A percentile compares a stretch with the other conserved stretches of the same genome.
Evolutionary conservation across 1,140 invertebrate genomes (phyloP).

Genomic region (Archivesica marissinica): DNA sequence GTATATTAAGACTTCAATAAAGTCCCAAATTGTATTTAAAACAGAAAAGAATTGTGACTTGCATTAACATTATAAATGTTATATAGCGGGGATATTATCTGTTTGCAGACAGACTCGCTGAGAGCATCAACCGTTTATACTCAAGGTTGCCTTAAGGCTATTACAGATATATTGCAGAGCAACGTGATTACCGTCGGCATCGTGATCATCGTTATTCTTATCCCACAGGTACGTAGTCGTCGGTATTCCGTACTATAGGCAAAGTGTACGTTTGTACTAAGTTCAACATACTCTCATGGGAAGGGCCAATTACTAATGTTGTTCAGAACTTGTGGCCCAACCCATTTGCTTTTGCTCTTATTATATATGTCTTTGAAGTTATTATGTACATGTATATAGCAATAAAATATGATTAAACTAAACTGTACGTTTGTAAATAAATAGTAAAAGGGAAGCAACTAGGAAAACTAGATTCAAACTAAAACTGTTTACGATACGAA

Average conservation of each 20-base stretch:
- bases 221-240: constrained; percentile 71
- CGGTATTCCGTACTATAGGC: background rate
- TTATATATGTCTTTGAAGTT: no score
- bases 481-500: background rate
- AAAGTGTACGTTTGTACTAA: background rate
- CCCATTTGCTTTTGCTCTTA: background rate
- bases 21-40: no score
- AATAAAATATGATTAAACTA: no score
- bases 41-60: no score
- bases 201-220: constrained; percentile 65
- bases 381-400: no score
- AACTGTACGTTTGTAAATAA: background rate
- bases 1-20: no score
- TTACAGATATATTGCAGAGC: constrained; percentile 66
- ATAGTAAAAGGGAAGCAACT: background rate
- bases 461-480: background rate
- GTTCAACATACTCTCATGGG: background rate
- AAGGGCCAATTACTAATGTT: background rate
- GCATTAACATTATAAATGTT: no score
- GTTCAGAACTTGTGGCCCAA: background rate
- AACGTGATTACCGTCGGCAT: constrained; percentile 70
- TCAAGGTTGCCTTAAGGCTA: constrained; percentile 72
- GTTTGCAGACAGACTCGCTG: constrained; percentile 14
- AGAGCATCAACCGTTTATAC: constrained; percentile 64
- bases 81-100: background rate